Base-by-base conservation (phyloP, 2,888 invertebrate genomes). In the Catocala fraxini region DNA sequence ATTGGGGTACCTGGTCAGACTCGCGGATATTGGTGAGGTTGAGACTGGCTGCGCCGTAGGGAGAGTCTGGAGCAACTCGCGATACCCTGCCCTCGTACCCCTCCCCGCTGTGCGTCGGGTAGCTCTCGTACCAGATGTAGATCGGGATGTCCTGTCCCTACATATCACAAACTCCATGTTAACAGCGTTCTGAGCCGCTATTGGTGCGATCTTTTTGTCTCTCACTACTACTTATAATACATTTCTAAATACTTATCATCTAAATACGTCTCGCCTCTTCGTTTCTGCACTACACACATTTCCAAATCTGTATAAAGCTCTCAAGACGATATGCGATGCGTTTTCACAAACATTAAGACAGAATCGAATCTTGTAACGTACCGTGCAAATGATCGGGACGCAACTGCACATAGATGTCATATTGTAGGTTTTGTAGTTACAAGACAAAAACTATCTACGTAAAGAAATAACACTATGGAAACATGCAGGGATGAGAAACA, bases 41-140 rank as follows among this genome's bases (percentile, higher is more conserved):
- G 94, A 99, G 97, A 85, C 98, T 98, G 79, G 98, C 98, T 77
- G 97, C 97, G 83, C 98, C 98, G 91, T 97, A 98, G 68, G 97
- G 97, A 70, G 98, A 97, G 94, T 97, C 97, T 77, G 97, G 96
- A 73, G 97, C 97, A 82, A 98, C 98, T 82, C 98, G 96, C 71
- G 98, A 97, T 87, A 98, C 98, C 69, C 98, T 95, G 80, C 98
- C 98, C 91, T 98, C 98, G 95, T 98, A 98, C 57, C 98, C 98
- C 90, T 98, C 97, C 83, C 98, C 99, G 92, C 98, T 98, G 96
- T 99, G 99, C 75, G 99, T 98, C 81, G 98, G 98, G 95, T 99
- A 99, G 90, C 98, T 98, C 95, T 98, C 98, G 96, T 98, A 99
- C 98, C 98, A 98, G 95, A 99, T 98, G 96, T 98, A 99, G 93